Evolutionary conservation across 2,797 vertebrate genomes (phyloP).

Genomic region (Argya squamiceps): DNA sequence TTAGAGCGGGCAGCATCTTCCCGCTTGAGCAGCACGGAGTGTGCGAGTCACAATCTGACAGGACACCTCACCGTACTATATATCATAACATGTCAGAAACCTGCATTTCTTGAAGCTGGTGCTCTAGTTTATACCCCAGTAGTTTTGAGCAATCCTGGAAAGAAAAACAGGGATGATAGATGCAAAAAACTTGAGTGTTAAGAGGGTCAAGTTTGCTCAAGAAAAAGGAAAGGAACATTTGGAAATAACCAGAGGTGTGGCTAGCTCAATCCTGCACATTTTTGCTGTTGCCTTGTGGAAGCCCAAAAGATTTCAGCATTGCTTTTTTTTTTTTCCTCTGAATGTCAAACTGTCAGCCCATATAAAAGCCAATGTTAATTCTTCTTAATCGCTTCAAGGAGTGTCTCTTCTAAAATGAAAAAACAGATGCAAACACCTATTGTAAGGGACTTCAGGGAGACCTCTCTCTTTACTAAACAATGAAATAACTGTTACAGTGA

Average conservation of each 20-base stretch:
- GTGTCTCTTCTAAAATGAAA: neutral
- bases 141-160: neutral
- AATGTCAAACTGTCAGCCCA: slow-evolving; percentile 14
- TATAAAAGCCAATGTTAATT: slow-evolving; percentile 1
- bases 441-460: neutral
- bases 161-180: neutral
- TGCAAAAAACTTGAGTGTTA: neutral
- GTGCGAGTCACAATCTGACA: neutral
- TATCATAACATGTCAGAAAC: neutral
- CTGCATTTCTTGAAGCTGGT: neutral
- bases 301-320: neutral
- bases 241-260: slow-evolving; percentile 32
- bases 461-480: neutral
- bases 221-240: neutral
- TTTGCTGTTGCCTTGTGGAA: neutral
- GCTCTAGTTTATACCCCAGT: neutral
- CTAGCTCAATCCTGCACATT: neutral
- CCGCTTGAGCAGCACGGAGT: neutral
- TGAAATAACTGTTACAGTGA: neutral
- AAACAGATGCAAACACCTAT: neutral
- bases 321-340: too few relatives aligned
- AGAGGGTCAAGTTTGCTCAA: neutral
- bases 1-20: neutral
- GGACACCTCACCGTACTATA: neutral
- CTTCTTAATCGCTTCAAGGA: neutral